A percentile compares a stretch with the other conserved stretches of the same genome.
These are phyloP conservation scores for Himalopsyche phryganea DNA, from an alignment of 1,140 invertebrate genomes.

Conservation along the genomic window DNA sequence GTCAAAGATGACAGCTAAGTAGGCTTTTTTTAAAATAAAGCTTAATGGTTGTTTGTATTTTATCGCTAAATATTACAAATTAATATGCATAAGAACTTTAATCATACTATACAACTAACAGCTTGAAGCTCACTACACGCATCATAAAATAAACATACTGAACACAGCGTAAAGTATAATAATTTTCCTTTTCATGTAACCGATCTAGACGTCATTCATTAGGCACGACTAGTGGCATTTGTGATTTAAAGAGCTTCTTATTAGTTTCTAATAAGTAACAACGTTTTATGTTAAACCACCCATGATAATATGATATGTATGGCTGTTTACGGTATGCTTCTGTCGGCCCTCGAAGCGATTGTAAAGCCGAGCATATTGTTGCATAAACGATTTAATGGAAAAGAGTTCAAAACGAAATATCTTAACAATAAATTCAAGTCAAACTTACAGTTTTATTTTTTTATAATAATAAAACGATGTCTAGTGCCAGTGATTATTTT, in stretches of 20 bases:
- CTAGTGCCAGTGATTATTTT: no score
- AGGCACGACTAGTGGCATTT: conserved; percentile 1
- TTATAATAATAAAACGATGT: no score
- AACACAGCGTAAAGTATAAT: not conserved
- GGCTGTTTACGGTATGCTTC: not conserved
- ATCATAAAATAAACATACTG: not conserved
- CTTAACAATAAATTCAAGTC: no score
- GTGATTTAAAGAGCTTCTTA: conserved; percentile 3
- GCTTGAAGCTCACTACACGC: no score
- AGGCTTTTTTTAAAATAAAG: no score
- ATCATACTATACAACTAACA: no score
- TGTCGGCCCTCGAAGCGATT: not conserved
- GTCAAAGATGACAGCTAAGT: no score
- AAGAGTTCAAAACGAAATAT: no score
- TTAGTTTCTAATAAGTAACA: conserved; percentile 4
- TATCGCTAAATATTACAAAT: no score
- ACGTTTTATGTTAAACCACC: conserved; percentile 12
- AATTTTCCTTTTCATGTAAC: conserved; percentile 6
- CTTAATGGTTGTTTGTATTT: no score
- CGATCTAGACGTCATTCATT: conserved; percentile 12
- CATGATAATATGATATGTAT: not conserved
- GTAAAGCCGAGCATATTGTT: not conserved
- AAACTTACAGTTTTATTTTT: no score
- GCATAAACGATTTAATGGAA: not conserved
- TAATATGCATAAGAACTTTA: no score